phyloP scores from a whole-genome alignment of 2,888 invertebrate species.

The Blastobasis lacticolella region DNA sequence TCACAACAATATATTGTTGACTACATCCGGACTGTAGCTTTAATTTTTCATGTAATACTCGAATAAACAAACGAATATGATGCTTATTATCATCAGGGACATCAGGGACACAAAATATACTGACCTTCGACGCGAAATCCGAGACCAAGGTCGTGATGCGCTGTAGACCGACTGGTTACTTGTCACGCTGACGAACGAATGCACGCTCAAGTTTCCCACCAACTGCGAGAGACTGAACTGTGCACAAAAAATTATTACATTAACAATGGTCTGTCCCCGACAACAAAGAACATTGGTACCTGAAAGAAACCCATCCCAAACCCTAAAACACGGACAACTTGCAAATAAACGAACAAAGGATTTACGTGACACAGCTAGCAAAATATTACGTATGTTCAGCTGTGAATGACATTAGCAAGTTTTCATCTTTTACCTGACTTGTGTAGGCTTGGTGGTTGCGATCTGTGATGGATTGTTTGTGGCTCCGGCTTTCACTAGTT shows the following conservation, averaged over 20 bases:
- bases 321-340: neutral
- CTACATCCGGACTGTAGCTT: neutral
- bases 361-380: constrained; percentile 18
- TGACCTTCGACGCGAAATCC: constrained; percentile 78
- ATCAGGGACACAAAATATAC: constrained; percentile 18
- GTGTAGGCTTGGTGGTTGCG: constrained; percentile 58
- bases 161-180: constrained; percentile 76
- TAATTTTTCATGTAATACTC: neutral
- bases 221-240: constrained; percentile 75
- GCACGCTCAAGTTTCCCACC: constrained; percentile 75
- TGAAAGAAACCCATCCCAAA: constrained; percentile 9
- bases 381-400: constrained; percentile 66
- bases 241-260: constrained; percentile 39
- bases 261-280: constrained; percentile 7
- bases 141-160: constrained; percentile 78
- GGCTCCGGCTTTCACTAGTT: constrained; percentile 38
- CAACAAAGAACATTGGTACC: constrained; percentile 32
- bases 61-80: neutral
- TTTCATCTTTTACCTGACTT: constrained; percentile 66
- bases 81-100: neutral
- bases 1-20: neutral
- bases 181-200: constrained; percentile 73
- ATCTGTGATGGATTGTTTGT: constrained; percentile 41
- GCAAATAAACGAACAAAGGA: constrained; percentile 37
- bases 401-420: constrained; percentile 73